Base-by-base conservation (phyloP, 92 coral and sea anemone genomes). In the Zoanthus solanderi region DNA sequence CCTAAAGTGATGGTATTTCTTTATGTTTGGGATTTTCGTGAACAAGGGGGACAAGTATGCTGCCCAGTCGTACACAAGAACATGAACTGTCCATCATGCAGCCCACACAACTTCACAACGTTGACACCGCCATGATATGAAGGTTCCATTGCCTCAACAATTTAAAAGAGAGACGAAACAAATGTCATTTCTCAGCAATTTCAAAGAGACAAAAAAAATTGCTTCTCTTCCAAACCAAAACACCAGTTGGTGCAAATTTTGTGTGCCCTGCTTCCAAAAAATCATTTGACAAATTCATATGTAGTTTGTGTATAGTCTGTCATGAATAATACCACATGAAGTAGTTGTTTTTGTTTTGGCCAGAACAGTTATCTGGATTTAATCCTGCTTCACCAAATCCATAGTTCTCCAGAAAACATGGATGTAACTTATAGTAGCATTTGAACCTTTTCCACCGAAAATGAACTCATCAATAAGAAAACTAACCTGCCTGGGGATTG, bases 31-130 rank as follows among this genome's bases (percentile, higher is more conserved):
- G 9, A 91, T 53, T 80, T 87, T 90, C 32, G 37, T 83, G 78
- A 92, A 92, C 77, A 37, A 86, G 34, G 29, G 63, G 9, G 67
- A 72, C 6, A 92, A 82, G 50, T 61, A 87, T 6, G 71, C 2
- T 12, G 88, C 73, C 96, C 96, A 93, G 78, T 93, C 94, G 45
- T 93, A 93, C 53, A 87, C 87, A 10, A 90, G 92, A 30, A 89
- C 92, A 31, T 80, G 57, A 0, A 89, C 90, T 57, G 84, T 86
- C 90, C 94, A 74, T 93, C 87, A 79, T 93, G 96, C 15, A 80
- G 46, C 30, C 96, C 94, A 17, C 87, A 90, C 16, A 88, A 88
- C 58, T 93, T 85, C 0, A 90, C 90, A 23, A 47, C 83, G 45
- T 87, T 90, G 4, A 90, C 88, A 9, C 83, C 69, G 5, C 84